phyloP scores from a whole-genome alignment of 2,113 vertebrate genomes.

The Silurus asotus region DNA sequence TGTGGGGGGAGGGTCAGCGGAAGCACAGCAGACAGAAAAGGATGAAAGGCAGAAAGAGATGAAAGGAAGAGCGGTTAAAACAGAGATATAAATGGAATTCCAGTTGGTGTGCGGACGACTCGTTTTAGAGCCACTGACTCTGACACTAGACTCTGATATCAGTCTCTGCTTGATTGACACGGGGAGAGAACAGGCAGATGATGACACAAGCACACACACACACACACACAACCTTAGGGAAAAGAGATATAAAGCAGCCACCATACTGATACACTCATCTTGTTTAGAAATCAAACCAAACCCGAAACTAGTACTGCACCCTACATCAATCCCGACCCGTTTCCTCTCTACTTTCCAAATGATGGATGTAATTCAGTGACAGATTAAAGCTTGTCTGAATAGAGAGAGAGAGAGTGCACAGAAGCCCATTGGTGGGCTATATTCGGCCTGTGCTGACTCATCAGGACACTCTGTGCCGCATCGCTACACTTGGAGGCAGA shows the following conservation, averaged over 20 bases:
- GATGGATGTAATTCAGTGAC: constrained; percentile 28
- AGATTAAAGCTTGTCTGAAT: constrained; percentile 40
- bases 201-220: neutral
- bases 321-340: neutral
- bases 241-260: neutral
- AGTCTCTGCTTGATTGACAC: neutral
- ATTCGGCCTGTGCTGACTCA: constrained; percentile 77
- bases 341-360: neutral
- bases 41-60: constrained; percentile 40
- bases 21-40: constrained; percentile 45
- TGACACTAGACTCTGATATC: neutral
- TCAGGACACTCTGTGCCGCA: constrained; percentile 76
- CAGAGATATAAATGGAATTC: constrained; percentile 50
- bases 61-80: constrained; percentile 28
- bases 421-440: constrained; percentile 63
- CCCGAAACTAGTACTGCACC: neutral
- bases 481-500: constrained; percentile 75
- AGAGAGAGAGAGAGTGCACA: constrained; percentile 27
- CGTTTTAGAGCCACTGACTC: neutral
- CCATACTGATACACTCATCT: neutral
- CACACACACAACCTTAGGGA: neutral
- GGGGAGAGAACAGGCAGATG: neutral
- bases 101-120: constrained; percentile 5
- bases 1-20: constrained; percentile 27
- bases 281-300: neutral